Evolutionary conservation across 2,113 vertebrate genomes (phyloP).

Genomic region (Prionailurus viverrinus): DNA sequence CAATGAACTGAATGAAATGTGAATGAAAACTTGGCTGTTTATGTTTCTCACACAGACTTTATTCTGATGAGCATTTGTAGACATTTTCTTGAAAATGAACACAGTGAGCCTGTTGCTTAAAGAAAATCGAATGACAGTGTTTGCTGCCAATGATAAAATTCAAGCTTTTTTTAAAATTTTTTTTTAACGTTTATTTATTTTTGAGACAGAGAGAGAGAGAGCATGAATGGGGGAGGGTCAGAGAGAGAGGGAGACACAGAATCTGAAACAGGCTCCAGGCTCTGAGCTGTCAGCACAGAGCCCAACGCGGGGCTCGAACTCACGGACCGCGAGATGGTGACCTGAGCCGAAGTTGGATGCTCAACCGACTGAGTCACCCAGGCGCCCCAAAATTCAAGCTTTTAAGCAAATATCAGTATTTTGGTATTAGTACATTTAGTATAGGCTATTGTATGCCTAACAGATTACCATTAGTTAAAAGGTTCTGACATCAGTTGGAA

Average conservation of each 20-base stretch:
- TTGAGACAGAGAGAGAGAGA: too few relatives aligned
- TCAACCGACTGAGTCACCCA: too few relatives aligned
- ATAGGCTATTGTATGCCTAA: neutral
- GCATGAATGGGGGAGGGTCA: too few relatives aligned
- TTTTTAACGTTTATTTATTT: too few relatives aligned
- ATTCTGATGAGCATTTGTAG: neutral
- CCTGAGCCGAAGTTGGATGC: too few relatives aligned
- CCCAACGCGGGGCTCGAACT: too few relatives aligned
- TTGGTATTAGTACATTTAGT: neutral
- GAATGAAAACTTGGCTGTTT: neutral
- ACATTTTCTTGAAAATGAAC: neutral
- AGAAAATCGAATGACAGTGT: neutral
- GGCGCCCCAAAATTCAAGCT: neutral
- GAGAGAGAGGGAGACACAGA: too few relatives aligned
- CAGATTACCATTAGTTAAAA: neutral
- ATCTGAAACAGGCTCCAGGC: too few relatives aligned
- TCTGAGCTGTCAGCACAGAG: too few relatives aligned
- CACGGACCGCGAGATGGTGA: rapidly evolving
- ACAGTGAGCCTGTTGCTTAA: neutral
- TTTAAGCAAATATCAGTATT: neutral
- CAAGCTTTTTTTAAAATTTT: neutral
- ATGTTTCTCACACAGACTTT: neutral
- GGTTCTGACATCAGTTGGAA: neutral
- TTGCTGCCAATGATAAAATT: constrained; percentile 19
- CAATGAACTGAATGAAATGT: neutral